phyloP scores from a whole-genome alignment of 2,888 invertebrate species.

The Palloptera scutellata region DNA sequence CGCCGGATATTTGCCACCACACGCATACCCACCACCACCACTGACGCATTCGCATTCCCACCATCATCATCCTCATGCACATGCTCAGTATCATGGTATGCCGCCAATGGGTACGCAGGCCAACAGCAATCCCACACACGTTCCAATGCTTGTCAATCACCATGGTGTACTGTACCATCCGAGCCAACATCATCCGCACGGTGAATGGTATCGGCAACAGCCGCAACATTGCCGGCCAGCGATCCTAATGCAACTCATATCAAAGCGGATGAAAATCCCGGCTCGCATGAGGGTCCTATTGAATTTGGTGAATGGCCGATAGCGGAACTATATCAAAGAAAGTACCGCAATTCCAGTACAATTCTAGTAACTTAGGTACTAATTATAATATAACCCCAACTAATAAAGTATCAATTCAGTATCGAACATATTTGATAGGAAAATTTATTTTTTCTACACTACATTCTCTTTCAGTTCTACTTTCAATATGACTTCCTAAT shows the following conservation, averaged over 20 bases:
- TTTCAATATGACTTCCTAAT: no score
- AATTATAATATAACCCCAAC: no score
- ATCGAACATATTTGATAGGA: no score
- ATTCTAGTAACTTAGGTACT: no score
- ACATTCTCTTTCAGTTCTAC: no score
- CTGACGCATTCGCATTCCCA: constrained; percentile 46
- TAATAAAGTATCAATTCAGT: no score
- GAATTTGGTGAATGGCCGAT: constrained; percentile 61
- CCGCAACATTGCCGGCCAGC: constrained; percentile 58
- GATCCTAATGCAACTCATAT: constrained; percentile 64
- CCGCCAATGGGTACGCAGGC: constrained; percentile 48
- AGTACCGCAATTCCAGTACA: no score
- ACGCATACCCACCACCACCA: constrained; percentile 60
- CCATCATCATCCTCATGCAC: constrained; percentile 40
- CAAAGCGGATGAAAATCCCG: no score
- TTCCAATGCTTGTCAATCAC: constrained; percentile 60
- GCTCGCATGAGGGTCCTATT: constrained; percentile 81
- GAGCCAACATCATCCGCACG: constrained; percentile 62
- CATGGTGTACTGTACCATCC: constrained; percentile 64
- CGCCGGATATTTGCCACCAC: constrained; percentile 61
- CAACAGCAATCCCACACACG: constrained; percentile 48
- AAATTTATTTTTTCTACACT: no score
- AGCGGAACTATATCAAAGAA: constrained; percentile 26
- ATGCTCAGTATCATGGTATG: constrained; percentile 25
- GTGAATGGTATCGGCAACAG: constrained; percentile 63